Evolutionary conservation across 2,797 vertebrate genomes (phyloP), one percentile per base, ranked within the genome.

Genomic region (Myotis vivesi): DNA sequence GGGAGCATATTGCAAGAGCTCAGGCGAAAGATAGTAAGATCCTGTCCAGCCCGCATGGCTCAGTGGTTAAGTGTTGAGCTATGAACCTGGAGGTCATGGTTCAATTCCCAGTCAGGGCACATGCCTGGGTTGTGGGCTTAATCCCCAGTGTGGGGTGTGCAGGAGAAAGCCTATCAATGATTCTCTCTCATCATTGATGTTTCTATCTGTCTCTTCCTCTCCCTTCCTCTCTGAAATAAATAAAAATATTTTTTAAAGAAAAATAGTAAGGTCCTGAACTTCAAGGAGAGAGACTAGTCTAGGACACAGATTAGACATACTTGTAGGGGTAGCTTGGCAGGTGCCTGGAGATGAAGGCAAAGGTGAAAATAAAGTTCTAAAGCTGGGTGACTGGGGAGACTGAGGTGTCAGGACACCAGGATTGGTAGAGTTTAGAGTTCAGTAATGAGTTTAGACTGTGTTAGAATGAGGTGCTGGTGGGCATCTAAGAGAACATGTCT

Each of bases 321-420:
- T 36, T 36, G 1, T 57, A 22, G n/a, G 49, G 19, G 25, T 51
- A 71, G 5, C 3, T n/a, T 82, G 20, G 30, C 15, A 51, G 23
- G 12, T 73, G 4, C 57, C 12, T 87, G 51, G 46, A 89, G 46
- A 92, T 81, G 41, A 76, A 85, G 55, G 22, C 25, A 94, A 20
- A 91, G 6, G 30, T 66, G 11, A 88, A 95, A 93, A 36, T 28
- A 22, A 82, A 62, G 36, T 76, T 93, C 53, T 62, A 68, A 92
- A 88, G 13, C 22, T 66, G 44, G 20, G 7, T 91, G 22, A 30
- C 30, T 15, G 0, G 30, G 62, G 49, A 92, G 22, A 87, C 13
- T 8, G 23, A 46, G 16, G 3, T 17, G 9, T 44, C 55, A 44
- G 62, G 49, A 59, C 30, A 72, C 3, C 5, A 79, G 49, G 2